A percentile compares a stretch with the other conserved stretches of the same genome.
Evolutionary conservation across 2,797 vertebrate species (phyloP).

Genomic region (Todus mexicanus): DNA sequence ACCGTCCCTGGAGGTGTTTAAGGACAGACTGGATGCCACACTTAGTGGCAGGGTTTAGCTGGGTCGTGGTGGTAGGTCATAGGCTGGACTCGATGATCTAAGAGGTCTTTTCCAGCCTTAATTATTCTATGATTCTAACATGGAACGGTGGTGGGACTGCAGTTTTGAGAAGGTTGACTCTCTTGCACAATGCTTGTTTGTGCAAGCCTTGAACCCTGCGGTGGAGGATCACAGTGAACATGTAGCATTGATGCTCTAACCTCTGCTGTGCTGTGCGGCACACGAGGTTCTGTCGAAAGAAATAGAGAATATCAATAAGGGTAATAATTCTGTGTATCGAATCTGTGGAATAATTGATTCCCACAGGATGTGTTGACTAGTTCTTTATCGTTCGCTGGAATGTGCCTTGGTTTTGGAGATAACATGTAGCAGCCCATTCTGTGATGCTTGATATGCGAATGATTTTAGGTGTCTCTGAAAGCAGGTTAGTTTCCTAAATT

Average conservation of each 20-base stretch:
- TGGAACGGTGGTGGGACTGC: background rate
- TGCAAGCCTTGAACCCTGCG: background rate
- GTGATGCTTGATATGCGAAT: background rate
- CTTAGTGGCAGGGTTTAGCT: no score
- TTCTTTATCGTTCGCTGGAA: background rate
- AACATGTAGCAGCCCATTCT: background rate
- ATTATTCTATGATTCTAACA: no score
- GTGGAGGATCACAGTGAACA: background rate
- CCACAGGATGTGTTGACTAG: background rate
- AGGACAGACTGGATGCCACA: no score
- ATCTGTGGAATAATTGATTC: background rate
- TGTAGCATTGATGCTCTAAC: background rate
- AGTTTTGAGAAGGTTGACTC: background rate
- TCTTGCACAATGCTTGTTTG: background rate
- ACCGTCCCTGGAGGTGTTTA: no score
- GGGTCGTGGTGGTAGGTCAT: no score
- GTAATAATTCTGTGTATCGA: background rate
- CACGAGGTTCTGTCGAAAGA: background rate
- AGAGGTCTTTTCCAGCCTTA: no score
- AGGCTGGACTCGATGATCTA: no score
- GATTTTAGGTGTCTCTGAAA: background rate
- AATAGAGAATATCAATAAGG: background rate
- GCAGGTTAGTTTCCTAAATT: background rate
- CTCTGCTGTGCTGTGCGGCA: background rate
- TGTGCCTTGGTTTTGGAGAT: background rate